Evolutionary conservation across 1,140 invertebrate genomes (phyloP).

Genomic region (Sweltsa coloradensis): DNA sequence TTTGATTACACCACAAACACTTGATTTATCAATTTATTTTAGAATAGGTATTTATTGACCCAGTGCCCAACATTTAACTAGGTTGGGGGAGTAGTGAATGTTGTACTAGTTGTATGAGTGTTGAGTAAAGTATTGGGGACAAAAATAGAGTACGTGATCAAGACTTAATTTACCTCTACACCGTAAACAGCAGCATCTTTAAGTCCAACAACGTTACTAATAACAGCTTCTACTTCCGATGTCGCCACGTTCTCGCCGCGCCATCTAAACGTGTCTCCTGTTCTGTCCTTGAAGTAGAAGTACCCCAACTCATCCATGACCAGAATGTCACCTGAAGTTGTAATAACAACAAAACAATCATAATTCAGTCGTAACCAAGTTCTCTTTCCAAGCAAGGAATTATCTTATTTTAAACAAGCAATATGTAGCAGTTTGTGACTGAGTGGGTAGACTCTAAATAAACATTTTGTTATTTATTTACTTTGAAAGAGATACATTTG

Average conservation of each 20-base stretch:
- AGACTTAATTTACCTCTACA: slow-evolving; percentile 77
- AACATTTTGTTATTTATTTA: background rate
- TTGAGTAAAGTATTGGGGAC: no score
- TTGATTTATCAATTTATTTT: no score
- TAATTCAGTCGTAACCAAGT: background rate
- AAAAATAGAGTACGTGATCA: no score
- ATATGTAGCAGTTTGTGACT: background rate
- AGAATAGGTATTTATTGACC: no score
- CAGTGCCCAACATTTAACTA: no score
- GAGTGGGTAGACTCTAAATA: background rate
- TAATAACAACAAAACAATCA: slow-evolving; percentile 9
- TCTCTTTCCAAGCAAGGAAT: background rate
- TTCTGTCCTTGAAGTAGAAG: slow-evolving; percentile 90
- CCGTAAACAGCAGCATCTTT: slow-evolving; percentile 73
- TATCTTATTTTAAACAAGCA: background rate
- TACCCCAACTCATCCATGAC: slow-evolving; percentile 85
- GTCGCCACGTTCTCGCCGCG: slow-evolving; percentile 95
- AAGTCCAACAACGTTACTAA: slow-evolving; percentile 65
- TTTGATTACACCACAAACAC: no score
- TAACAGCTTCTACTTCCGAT: slow-evolving; percentile 86
- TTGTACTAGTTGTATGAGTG: no score
- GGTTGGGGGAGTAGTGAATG: no score
- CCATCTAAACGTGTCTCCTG: slow-evolving; percentile 92
- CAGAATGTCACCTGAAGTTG: slow-evolving; percentile 68
- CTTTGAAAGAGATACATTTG: background rate